phyloP scores from a whole-genome alignment of 2,888 invertebrate genomes.

The Leucania comma region DNA sequence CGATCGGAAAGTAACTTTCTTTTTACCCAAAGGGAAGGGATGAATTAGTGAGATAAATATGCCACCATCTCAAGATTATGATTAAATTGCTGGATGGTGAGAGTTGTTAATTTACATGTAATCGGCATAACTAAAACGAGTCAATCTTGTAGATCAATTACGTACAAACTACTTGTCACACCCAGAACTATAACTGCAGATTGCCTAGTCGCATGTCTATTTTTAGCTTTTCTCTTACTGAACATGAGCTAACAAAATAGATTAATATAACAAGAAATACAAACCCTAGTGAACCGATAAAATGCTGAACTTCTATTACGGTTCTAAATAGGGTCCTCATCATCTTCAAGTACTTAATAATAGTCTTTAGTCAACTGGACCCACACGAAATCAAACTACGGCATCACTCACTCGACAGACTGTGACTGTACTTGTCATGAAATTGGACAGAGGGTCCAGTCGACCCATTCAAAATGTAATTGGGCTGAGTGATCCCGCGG shows the following conservation, averaged over 20 bases:
- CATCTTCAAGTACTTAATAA: too few species aligned
- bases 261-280: too few species aligned
- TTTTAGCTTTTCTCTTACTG: background rate
- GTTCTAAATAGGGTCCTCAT: background rate
- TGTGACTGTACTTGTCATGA: too few species aligned
- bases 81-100: conserved; percentile 9
- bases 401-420: too few species aligned
- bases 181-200: background rate
- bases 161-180: background rate
- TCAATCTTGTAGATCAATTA: background rate
- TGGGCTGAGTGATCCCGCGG: too few species aligned
- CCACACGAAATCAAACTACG: too few species aligned
- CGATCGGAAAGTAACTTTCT: conserved; percentile 51
- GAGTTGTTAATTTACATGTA: conserved; percentile 5
- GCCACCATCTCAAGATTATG: conserved; percentile 9
- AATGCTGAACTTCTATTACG: background rate
- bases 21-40: conserved; percentile 3
- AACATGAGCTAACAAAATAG: too few species aligned
- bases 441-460: too few species aligned
- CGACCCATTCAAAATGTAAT: too few species aligned
- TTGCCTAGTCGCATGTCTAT: background rate
- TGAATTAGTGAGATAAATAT: conserved; percentile 17
- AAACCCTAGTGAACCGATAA: background rate
- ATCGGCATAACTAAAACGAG: background rate
- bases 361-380: too few species aligned